Evolutionary conservation across 2,113 vertebrate species (phyloP), one percentile per base, ranked within the genome.

Genomic region (Hirundichthys speculiger): DNA sequence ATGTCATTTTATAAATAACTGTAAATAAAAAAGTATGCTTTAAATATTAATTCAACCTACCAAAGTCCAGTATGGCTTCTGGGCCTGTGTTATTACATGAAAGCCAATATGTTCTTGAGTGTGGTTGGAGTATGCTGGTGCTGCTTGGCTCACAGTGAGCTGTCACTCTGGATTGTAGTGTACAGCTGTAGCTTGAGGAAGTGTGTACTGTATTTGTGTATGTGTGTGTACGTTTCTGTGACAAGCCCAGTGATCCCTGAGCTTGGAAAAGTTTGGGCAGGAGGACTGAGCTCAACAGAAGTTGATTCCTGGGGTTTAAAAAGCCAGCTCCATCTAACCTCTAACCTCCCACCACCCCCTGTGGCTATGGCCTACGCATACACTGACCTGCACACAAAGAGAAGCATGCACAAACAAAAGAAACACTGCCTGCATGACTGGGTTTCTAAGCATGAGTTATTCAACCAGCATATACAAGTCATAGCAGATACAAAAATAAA

Each of bases 261-360:
- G 75, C 68, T 45, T 54, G 57, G 50, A 12, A 13, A 3, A 19
- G 50, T 64, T 64, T 61, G 64, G 68, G 68, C 59, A 67, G 52
- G 24, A 73, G 73, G 63, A 64, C 43, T 21, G 53, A 58, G 58
- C n/a, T 50, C 48, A 65, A 75, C 60, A 21, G 79, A 56, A 56
- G 56, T 38, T 67, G 25, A 83, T 78, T 78, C 73, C 63, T 9
- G 21, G 54, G 66, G 73, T 77, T 73, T 50, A 27, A 72, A 61
- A 61, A 72, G 69, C 39, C 19, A 18, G 68, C 15, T 62, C 18
- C 19, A 69, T 22, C 59, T 69, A 48, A 84, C 73, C 75, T 61
- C 61, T 74, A 16, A 72, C 75, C 79, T 55, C 46, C 56, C 54
- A 65, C 54, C 38, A 46, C 13, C 4, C 39, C 73, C 63, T 45